These are phyloP conservation scores for Meganola albula DNA, from an alignment of 2,888 invertebrate species.

Conservation along the genomic window DNA sequence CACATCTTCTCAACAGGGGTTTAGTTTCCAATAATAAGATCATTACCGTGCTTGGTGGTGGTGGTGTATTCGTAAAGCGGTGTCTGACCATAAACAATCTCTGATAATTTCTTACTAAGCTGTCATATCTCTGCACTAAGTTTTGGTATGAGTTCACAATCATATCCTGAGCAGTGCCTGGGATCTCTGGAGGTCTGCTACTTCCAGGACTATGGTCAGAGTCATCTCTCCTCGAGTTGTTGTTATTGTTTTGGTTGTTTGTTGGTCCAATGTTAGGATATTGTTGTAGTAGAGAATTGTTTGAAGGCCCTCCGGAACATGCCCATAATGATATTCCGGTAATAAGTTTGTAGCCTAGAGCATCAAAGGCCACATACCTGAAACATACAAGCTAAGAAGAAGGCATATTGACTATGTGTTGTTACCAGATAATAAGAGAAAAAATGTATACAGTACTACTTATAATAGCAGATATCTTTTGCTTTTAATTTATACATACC, in stretches of 20 bases:
- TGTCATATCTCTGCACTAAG: conserved; percentile 71
- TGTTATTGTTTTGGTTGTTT: conserved; percentile 42
- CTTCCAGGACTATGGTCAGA: conserved; percentile 37
- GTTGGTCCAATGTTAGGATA: conserved; percentile 35
- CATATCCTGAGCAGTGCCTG: conserved; percentile 55
- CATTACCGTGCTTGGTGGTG: conserved; percentile 60
- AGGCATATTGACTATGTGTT: conserved; percentile 15
- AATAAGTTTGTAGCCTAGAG: conserved; percentile 86
- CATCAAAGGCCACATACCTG: conserved; percentile 91
- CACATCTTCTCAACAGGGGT: not conserved
- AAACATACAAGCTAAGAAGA: conserved; percentile 34
- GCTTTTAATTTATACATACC: conserved; percentile 62
- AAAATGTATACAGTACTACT: not conserved
- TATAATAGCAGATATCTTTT: not conserved
- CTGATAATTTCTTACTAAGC: conserved; percentile 70
- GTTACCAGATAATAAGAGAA: not conserved
- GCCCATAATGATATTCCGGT: conserved; percentile 85
- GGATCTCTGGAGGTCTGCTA: conserved; percentile 40
- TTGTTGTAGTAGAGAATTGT: conserved; percentile 40
- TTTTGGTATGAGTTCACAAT: conserved; percentile 71
- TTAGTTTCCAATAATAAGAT: not conserved
- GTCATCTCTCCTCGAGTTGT: conserved; percentile 38
- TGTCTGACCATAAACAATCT: conserved; percentile 69
- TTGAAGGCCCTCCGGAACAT: conserved; percentile 32
- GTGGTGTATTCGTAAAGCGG: conserved; percentile 56